phyloP scores from a whole-genome alignment of 2,888 invertebrate species.

The Diplazon laetatorius region DNA sequence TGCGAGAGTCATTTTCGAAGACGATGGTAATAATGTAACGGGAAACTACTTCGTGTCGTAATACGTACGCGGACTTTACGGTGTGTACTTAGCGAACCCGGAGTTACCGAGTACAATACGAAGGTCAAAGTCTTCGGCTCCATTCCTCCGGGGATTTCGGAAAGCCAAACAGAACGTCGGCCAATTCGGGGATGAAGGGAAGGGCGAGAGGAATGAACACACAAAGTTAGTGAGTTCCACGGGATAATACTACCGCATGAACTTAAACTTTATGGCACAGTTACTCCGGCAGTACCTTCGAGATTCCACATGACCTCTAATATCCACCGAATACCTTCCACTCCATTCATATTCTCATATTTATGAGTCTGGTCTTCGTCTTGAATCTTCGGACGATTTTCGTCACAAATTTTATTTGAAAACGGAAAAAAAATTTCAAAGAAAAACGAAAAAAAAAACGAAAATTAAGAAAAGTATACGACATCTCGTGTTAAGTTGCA shows the following conservation, averaged over 20 bases:
- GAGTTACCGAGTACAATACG: conserved; percentile 13
- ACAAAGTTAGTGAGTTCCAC: conserved; percentile 35
- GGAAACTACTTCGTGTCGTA: background rate
- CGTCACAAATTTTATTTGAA: too few species aligned
- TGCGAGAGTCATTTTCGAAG: background rate
- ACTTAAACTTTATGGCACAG: conserved; percentile 25
- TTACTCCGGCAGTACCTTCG: background rate
- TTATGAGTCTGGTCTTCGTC: too few species aligned
- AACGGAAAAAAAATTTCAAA: background rate
- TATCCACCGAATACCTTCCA: background rate
- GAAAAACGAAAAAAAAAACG: background rate
- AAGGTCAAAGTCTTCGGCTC: conserved; percentile 51
- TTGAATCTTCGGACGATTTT: background rate
- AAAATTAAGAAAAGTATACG: too few species aligned
- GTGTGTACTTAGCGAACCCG: conserved; percentile 11
- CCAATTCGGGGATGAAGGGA: conserved; percentile 17
- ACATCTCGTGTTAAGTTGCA: too few species aligned
- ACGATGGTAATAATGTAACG: background rate
- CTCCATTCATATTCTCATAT: background rate
- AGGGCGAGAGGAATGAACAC: background rate
- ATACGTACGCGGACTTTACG: background rate
- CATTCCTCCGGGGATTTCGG: conserved; percentile 42
- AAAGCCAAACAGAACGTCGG: conserved; percentile 37
- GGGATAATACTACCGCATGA: conserved; percentile 32
- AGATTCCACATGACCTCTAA: conserved; percentile 9